Evolutionary conservation across 2,888 invertebrate species (phyloP), one percentile per base, ranked within the genome.

Genomic region (Aromia moschata): DNA sequence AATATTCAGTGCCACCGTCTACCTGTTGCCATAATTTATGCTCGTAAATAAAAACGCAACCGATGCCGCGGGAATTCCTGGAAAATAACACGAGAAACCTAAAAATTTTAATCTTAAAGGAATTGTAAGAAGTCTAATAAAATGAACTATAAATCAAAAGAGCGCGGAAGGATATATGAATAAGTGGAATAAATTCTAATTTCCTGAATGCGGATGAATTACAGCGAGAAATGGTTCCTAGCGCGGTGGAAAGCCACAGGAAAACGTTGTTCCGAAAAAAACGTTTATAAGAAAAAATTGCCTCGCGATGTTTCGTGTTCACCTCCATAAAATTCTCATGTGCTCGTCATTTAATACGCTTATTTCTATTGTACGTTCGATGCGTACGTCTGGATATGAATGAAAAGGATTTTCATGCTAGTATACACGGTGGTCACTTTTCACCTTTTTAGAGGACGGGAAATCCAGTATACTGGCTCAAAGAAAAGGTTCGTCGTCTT

Each of bases 151-250:
- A 74, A 74, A 74, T 73, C 73, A 74, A 69, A 64, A 58, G 62
- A 62, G 56, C 56, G 55, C 44, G 45, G 60, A 64, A 60, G 60
- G 61, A 60, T 59, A 61, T 62, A 67, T 52, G 67, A 67, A 65
- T 58, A 69, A 70, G 70, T 68, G 65, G 65, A 72, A 75, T 74
- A 74, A 74, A 75, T 74, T 72, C 72, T 74, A 75, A 75, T 74
- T 74, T 73, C 64, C 65, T 66, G 66, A 66, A 67, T 71, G 67
- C 67, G 67, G 68, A 72, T 73, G 73, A 76, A 73, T 72, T 73
- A 74, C 68, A 64, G 68, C 71, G 57, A 56, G 64, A 68, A 72
- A 73, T 75, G 74, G 75, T 74, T 73, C 72, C 73, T 65, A 65
- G 69, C 67, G 65, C 69, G 63, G 70, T 70, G 65, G 67, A 69